phyloP scores from a whole-genome alignment of 2,888 invertebrate genomes.

The Erannis defoliaria region DNA sequence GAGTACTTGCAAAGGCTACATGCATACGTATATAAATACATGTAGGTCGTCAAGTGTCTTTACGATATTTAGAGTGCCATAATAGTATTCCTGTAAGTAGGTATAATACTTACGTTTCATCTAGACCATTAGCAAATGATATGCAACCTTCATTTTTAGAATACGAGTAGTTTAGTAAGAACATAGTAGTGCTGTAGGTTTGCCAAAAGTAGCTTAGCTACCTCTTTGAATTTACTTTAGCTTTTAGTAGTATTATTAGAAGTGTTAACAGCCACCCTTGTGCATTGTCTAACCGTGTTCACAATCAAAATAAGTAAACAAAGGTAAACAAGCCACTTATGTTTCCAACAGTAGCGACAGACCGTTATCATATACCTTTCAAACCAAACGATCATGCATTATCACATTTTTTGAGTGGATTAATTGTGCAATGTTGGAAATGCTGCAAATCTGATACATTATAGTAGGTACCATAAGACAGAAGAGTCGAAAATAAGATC shows the following conservation, averaged over 20 bases:
- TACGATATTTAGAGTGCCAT: neutral
- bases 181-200: conserved; percentile 32
- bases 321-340: neutral
- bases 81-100: conserved; percentile 3
- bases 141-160: conserved; percentile 31
- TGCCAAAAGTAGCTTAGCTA: conserved; percentile 25
- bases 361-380: neutral
- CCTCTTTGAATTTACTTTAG: conserved; percentile 9
- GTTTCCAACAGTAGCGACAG: neutral
- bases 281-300: conserved; percentile 4
- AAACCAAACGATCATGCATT: conserved; percentile 20
- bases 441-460: neutral
- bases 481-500: too few species aligned
- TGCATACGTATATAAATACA: neutral
- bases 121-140: conserved; percentile 21
- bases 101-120: conserved; percentile 10
- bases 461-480: too few species aligned
- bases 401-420: conserved; percentile 4
- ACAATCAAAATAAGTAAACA: neutral
- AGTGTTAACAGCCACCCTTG: conserved; percentile 5
- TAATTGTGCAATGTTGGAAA: too few species aligned
- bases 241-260: conserved; percentile 22
- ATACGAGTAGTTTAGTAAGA: conserved; percentile 16
- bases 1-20: neutral
- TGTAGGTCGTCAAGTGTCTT: too few species aligned